phyloP scores from a whole-genome alignment of 1,140 invertebrate genomes.

The Pachypeltis micranthus region DNA sequence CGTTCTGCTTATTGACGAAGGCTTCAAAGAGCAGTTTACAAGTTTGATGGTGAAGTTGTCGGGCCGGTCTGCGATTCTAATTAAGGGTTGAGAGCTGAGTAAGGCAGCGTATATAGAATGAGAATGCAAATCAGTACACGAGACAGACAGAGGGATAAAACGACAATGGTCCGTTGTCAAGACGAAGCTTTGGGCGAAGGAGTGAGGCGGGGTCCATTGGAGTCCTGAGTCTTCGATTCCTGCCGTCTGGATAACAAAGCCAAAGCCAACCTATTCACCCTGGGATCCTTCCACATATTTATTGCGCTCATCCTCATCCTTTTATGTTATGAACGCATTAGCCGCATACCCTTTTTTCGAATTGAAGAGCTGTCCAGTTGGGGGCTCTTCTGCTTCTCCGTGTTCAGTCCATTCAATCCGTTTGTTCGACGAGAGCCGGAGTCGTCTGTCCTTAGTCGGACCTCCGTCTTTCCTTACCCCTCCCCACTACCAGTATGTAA shows the following conservation, averaged over 20 bases:
- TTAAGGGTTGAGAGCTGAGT: slow-evolving; percentile 13
- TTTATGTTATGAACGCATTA: slow-evolving; percentile 16
- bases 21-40: not conserved
- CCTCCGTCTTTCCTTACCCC: too few relatives aligned
- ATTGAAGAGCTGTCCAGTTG: not conserved
- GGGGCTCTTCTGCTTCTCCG: not conserved
- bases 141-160: slow-evolving; percentile 12
- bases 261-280: not conserved
- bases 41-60: slow-evolving; percentile 5
- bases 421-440: too few relatives aligned
- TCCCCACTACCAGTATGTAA: too few relatives aligned
- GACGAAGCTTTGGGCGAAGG: too few relatives aligned
- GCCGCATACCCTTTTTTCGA: not conserved
- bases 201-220: too few relatives aligned
- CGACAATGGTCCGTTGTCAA: slow-evolving; percentile 13
- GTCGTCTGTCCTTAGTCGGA: too few relatives aligned
- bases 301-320: slow-evolving; percentile 3
- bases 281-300: not conserved
- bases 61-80: slow-evolving; percentile 11
- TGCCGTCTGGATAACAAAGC: slow-evolving; percentile 8
- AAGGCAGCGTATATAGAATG: slow-evolving; percentile 13
- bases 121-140: slow-evolving; percentile 15
- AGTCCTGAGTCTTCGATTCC: too few relatives aligned
- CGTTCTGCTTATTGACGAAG: too few relatives aligned
- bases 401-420: too few relatives aligned